Evolutionary conservation across 2,888 invertebrate genomes (phyloP).

Genomic region (Drosophila longiperda): DNA sequence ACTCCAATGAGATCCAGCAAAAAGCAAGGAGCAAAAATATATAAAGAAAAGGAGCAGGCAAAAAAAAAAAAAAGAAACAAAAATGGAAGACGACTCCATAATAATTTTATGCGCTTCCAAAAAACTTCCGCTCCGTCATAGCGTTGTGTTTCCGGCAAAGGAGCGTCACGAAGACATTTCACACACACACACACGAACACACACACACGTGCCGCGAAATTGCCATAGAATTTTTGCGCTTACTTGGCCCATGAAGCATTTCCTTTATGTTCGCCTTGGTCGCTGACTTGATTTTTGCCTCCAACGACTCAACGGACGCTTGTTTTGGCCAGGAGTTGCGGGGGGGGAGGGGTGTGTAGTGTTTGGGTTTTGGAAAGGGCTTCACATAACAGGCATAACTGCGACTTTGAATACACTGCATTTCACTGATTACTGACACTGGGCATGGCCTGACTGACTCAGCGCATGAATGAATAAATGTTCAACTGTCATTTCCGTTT

Average conservation of each 20-base stretch:
- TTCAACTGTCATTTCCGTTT: conserved; percentile 79
- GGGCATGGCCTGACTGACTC: conserved; percentile 41
- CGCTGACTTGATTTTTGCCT: conserved; percentile 70
- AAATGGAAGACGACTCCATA: conserved; percentile 77
- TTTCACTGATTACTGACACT: conserved; percentile 3
- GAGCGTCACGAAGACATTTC: conserved; percentile 54
- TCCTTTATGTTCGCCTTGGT: conserved; percentile 73
- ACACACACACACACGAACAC: conserved; percentile 33
- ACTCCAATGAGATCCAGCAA: conserved; percentile 19
- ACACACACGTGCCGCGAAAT: conserved; percentile 56
- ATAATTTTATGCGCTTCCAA: conserved; percentile 76
- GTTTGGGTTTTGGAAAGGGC: neutral
- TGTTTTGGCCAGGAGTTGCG: conserved; percentile 9
- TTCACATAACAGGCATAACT: conserved; percentile 24
- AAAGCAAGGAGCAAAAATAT: neutral
- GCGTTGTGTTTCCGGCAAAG: conserved; percentile 63
- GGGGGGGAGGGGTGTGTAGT: neutral
- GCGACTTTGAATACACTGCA: conserved; percentile 16
- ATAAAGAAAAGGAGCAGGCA: conserved; percentile 3
- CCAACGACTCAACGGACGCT: conserved; percentile 27
- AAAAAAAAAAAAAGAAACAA: conserved; percentile 19
- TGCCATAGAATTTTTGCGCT: conserved; percentile 71
- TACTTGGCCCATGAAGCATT: conserved; percentile 68
- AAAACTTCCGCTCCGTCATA: conserved; percentile 69
- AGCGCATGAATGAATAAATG: conserved; percentile 69